phyloP scores from a whole-genome alignment of 2,797 vertebrate species.

The Anomalospiza imberbis region DNA sequence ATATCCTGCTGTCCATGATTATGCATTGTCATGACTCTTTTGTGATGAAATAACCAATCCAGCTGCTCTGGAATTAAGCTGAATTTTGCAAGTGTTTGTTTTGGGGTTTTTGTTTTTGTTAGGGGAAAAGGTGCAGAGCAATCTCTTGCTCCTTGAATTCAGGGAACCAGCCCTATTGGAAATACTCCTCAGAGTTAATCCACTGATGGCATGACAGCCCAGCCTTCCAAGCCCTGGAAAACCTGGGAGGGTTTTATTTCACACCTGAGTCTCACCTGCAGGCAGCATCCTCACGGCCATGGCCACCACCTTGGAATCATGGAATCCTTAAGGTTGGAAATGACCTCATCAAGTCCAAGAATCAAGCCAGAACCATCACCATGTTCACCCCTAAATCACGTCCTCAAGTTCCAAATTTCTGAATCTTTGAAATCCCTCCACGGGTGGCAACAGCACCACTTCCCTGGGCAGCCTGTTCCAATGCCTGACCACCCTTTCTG shows the following conservation, averaged over 20 bases:
- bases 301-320: neutral
- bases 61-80: neutral
- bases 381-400: rapidly evolving
- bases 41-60: neutral
- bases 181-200: neutral
- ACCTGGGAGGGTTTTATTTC: neutral
- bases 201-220: neutral
- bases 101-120: neutral
- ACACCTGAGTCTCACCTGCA: neutral
- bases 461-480: neutral
- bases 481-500: neutral
- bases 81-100: neutral
- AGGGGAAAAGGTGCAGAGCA: neutral
- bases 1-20: neutral
- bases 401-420: neutral
- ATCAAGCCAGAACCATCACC: neutral
- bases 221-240: neutral
- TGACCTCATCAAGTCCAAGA: neutral
- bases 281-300: neutral
- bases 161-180: neutral
- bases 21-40: constrained; percentile 2
- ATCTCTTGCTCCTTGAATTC: neutral
- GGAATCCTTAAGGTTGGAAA: neutral
- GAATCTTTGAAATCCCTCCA: rapidly evolving
- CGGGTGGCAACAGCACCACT: neutral